A percentile compares a stretch with the other conserved stretches of the same genome.
Conservation (phyloP, 2,888 invertebrate genomes). For the Heliconius aoede region DNA sequence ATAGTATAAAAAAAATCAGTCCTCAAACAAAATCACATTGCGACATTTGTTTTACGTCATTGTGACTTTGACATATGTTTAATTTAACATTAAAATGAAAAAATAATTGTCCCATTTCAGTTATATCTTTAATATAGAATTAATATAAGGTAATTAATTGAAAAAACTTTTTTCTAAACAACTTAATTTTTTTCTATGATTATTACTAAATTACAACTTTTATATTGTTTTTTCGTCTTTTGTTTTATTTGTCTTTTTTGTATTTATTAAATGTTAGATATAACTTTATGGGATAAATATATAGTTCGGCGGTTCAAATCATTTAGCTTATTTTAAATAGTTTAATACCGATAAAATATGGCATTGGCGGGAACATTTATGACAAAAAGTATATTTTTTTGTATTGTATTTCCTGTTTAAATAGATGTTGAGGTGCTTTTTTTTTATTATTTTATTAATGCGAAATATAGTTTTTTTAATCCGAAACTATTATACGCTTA, state of each 20-base stretch:
- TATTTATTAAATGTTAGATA: slow-evolving; percentile 21
- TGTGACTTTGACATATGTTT: slow-evolving; percentile 65
- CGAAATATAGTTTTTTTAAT: not conserved
- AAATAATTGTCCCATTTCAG: slow-evolving; percentile 36
- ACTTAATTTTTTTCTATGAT: slow-evolving; percentile 14
- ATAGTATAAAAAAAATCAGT: slow-evolving; percentile 62
- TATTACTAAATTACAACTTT: slow-evolving; percentile 19
- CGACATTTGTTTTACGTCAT: slow-evolving; percentile 74
- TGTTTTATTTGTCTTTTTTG: slow-evolving; percentile 9
- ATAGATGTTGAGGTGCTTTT: slow-evolving; percentile 3
- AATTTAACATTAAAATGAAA: slow-evolving; percentile 29
- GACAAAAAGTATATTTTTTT: not conserved
- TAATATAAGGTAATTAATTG: slow-evolving; percentile 8
- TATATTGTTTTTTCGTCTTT: not conserved
- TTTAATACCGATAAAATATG: slow-evolving; percentile 13
- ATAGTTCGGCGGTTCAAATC: slow-evolving; percentile 18
- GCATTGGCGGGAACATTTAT: slow-evolving; percentile 17
- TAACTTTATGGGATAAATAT: slow-evolving; percentile 30
- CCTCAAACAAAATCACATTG: slow-evolving; percentile 72
- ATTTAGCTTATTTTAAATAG: slow-evolving; percentile 19
- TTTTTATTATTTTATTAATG: not conserved
- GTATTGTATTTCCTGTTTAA: not conserved
- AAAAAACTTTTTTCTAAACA: slow-evolving; percentile 10
- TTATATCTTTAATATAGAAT: slow-evolving; percentile 31
- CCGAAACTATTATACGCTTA: not conserved